Evolutionary conservation across 1,140 invertebrate genomes (phyloP).

Genomic region (Nasonia longicornis): DNA sequence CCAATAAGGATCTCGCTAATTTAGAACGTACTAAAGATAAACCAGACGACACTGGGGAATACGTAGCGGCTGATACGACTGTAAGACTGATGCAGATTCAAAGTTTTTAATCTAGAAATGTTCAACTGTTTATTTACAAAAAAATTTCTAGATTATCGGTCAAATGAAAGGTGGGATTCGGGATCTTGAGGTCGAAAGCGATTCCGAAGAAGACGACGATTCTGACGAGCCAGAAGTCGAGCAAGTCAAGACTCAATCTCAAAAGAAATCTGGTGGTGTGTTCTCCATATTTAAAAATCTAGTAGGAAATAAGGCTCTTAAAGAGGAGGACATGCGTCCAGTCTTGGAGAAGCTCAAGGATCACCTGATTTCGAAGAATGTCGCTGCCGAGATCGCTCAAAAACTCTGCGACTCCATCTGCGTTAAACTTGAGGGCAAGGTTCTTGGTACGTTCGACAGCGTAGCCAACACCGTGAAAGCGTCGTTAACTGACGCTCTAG

Average conservation of each 20-base stretch:
- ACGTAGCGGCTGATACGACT: slow-evolving; percentile 74
- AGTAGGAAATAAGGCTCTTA: slow-evolving; percentile 87
- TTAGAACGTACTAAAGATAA: slow-evolving; percentile 89
- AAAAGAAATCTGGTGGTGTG: slow-evolving; percentile 73
- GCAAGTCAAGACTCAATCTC: slow-evolving; percentile 54
- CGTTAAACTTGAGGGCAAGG: slow-evolving; percentile 92
- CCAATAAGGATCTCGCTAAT: slow-evolving; percentile 79
- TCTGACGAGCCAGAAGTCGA: slow-evolving; percentile 59
- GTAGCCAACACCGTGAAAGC: slow-evolving; percentile 86
- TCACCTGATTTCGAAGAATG: slow-evolving; percentile 97
- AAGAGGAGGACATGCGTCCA: slow-evolving; percentile 81
- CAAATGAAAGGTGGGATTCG: slow-evolving; percentile 84
- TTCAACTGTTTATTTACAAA: background rate
- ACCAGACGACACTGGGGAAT: slow-evolving; percentile 74
- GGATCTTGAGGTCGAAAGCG: slow-evolving; percentile 73
- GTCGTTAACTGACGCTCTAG: slow-evolving; percentile 85
- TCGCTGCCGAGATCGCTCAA: slow-evolving; percentile 93
- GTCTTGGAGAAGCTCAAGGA: slow-evolving; percentile 95
- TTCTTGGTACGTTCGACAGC: slow-evolving; percentile 93
- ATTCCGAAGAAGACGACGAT: slow-evolving; percentile 67
- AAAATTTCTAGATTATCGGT: slow-evolving; percentile 77
- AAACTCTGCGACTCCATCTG: slow-evolving; percentile 97
- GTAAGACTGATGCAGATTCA: slow-evolving; percentile 63
- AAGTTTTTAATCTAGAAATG: background rate
- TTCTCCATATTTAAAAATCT: slow-evolving; percentile 88